Evolutionary conservation across 2,113 vertebrate species (phyloP).

Genomic region (Phylloscopus trochilus): DNA sequence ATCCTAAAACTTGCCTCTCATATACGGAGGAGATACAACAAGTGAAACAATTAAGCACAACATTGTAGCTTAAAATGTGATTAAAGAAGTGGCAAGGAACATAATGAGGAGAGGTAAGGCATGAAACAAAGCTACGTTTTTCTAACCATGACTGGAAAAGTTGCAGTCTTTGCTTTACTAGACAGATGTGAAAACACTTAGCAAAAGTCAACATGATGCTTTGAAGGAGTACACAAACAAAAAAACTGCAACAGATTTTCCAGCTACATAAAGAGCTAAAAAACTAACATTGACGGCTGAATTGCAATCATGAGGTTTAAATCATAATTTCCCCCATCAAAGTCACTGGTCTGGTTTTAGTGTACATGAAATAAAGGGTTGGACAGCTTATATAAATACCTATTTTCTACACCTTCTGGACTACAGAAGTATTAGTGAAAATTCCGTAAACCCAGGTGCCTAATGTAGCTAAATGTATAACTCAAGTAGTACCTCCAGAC

Average conservation of each 20-base stretch:
- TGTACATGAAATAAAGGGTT: background rate
- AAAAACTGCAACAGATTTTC: background rate
- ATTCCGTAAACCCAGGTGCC: background rate
- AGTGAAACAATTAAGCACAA: background rate
- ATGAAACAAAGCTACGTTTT: background rate
- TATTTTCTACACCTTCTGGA: background rate
- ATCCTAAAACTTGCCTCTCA: background rate
- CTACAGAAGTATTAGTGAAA: background rate
- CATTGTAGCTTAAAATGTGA: background rate
- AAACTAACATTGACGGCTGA: background rate
- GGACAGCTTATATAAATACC: background rate
- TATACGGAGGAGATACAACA: background rate
- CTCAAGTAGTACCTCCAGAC: background rate
- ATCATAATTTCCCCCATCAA: background rate
- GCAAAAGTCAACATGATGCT: background rate
- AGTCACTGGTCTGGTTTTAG: background rate
- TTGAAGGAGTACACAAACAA: background rate
- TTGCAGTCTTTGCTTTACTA: background rate
- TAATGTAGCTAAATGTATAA: background rate
- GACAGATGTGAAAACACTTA: background rate
- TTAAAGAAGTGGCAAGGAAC: background rate
- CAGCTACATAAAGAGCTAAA: background rate
- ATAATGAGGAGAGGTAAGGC: background rate
- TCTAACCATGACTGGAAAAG: background rate
- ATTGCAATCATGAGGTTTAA: background rate